Percentiles rank a stretch among this genome's conserved stretches.
phyloP scores from a whole-genome alignment of 2,888 invertebrate species.

The Athalia rosae region DNA sequence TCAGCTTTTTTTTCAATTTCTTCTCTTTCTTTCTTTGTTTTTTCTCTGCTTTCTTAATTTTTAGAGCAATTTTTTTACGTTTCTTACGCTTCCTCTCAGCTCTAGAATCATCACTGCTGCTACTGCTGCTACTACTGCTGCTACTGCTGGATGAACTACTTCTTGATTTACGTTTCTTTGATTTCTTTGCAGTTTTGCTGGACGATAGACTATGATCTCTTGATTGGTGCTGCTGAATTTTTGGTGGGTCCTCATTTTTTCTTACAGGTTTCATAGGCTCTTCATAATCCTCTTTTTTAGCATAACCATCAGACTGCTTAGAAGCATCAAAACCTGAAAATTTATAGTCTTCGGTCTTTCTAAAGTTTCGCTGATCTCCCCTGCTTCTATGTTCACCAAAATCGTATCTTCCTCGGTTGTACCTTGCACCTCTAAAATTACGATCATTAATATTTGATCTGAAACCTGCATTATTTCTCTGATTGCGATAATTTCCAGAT shows the following conservation, averaged over 20 bases:
- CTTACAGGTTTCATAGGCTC: not conserved
- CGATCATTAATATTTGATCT: not conserved
- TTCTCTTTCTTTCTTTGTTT: conserved; percentile 76
- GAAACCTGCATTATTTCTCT: not conserved
- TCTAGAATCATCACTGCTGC: conserved; percentile 69
- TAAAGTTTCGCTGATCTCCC: conserved; percentile 18
- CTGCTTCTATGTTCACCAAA: not conserved
- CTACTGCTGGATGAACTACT: conserved; percentile 45
- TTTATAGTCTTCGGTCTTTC: not conserved
- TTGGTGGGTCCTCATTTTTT: not conserved
- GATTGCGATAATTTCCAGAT: not conserved
- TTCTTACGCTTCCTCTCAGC: conserved; percentile 75
- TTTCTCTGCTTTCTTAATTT: conserved; percentile 76
- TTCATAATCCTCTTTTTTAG: not conserved
- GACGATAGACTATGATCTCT: conserved; percentile 10
- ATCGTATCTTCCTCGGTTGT: not conserved
- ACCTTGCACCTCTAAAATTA: not conserved
- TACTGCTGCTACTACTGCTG: conserved; percentile 68
- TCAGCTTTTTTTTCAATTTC: conserved; percentile 75
- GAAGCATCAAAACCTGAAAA: not conserved
- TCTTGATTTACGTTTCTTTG: conserved; percentile 13
- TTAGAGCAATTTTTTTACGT: conserved; percentile 75
- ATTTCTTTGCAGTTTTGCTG: conserved; percentile 21
- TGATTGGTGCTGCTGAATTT: not conserved
- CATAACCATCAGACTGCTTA: too few relatives aligned